Conservation (phyloP, 2,888 invertebrate species). For the Acronicta alni region DNA sequence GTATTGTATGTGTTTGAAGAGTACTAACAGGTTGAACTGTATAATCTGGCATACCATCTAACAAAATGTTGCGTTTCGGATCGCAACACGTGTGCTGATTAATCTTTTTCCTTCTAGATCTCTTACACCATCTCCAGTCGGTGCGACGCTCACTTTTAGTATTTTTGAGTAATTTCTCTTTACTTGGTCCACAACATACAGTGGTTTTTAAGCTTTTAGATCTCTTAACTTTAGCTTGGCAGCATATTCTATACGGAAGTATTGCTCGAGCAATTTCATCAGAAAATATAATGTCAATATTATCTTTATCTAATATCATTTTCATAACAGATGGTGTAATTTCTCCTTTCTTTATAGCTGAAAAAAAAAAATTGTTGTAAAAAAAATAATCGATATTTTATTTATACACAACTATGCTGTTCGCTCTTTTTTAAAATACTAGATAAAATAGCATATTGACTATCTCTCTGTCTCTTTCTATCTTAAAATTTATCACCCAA, state of each 20-base stretch:
- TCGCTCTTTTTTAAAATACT: no score
- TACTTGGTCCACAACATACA: neutral
- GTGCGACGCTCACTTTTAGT: slow-evolving; percentile 26
- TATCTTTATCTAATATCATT: slow-evolving; percentile 35
- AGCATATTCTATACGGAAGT: slow-evolving; percentile 6
- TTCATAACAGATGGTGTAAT: slow-evolving; percentile 43
- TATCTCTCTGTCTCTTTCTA: no score
- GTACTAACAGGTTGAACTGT: slow-evolving; percentile 3
- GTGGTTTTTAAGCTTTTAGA: slow-evolving; percentile 26
- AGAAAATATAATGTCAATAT: slow-evolving; percentile 45
- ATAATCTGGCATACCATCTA: slow-evolving; percentile 28
- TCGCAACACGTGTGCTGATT: neutral
- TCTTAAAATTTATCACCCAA: no score
- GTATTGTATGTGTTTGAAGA: neutral
- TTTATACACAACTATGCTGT: no score
- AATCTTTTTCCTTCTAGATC: neutral
- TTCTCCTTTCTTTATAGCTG: slow-evolving; percentile 36
- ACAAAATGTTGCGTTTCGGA: neutral
- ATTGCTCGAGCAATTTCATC: slow-evolving; percentile 19
- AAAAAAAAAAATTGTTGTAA: slow-evolving; percentile 6
- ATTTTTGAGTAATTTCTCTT: slow-evolving; percentile 3
- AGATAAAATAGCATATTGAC: no score
- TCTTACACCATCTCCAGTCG: neutral
- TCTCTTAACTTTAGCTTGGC: slow-evolving; percentile 1
- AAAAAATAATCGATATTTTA: no score